Conservation (phyloP, 1,140 invertebrate species). For the Drosophila mauritiana region DNA sequence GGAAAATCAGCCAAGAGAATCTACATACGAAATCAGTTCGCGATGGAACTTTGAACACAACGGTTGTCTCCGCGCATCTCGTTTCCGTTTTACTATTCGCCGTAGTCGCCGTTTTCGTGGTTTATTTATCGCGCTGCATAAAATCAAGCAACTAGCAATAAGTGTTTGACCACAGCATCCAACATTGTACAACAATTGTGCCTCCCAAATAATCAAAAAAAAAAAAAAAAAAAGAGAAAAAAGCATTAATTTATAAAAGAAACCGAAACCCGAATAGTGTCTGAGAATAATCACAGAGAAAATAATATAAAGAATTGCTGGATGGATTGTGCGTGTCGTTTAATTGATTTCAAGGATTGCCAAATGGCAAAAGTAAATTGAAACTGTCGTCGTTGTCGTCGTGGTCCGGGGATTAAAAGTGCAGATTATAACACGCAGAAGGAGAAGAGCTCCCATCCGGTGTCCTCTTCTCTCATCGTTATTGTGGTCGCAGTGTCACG, state of each 20-base stretch:
- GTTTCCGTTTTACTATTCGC: constrained; percentile 66
- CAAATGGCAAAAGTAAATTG: constrained; percentile 64
- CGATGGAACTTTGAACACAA: constrained; percentile 83
- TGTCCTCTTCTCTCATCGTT: constrained; percentile 62
- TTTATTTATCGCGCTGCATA: constrained; percentile 34
- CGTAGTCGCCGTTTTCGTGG: constrained; percentile 40
- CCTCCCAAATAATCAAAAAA: constrained; percentile 29
- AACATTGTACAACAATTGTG: constrained; percentile 35
- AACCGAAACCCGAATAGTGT: background rate
- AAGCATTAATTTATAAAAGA: background rate
- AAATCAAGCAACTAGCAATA: constrained; percentile 8
- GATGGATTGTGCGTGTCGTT: constrained; percentile 71
- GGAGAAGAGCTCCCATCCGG: constrained; percentile 31
- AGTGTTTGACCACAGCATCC: constrained; percentile 22
- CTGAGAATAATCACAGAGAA: background rate
- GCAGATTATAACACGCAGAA: constrained; percentile 68
- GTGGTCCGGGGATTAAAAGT: constrained; percentile 72
- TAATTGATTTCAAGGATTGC: constrained; percentile 81
- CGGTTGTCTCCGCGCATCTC: constrained; percentile 64
- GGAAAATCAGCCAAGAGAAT: constrained; percentile 16
- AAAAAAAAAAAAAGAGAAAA: constrained; percentile 1
- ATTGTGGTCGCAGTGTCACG: constrained; percentile 67
- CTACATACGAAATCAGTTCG: constrained; percentile 67
- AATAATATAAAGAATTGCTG: constrained; percentile 14
- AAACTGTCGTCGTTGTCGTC: constrained; percentile 54